phyloP scores from a whole-genome alignment of 2,888 invertebrate genomes.

The Drosophila infuscata region DNA sequence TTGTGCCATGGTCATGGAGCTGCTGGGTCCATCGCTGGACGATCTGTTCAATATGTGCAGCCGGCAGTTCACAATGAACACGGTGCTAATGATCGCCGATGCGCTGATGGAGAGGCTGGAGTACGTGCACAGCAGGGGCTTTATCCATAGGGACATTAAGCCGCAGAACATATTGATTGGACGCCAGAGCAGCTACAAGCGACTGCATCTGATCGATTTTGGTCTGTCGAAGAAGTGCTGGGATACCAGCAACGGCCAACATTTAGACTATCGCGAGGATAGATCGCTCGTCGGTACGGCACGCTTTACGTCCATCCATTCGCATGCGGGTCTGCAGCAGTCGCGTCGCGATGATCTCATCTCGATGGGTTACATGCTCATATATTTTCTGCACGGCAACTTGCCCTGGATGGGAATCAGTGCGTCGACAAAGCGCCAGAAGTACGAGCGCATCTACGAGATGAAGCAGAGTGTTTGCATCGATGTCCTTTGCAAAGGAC shows the following conservation, averaged over 20 bases:
- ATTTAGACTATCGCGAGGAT: constrained; percentile 99
- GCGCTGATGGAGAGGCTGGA: constrained; percentile 97
- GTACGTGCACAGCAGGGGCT: constrained; percentile 98
- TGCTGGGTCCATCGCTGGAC: constrained; percentile 97
- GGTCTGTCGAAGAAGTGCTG: constrained; percentile 99
- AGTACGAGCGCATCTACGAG: constrained; percentile 99
- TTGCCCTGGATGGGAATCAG: constrained; percentile 99
- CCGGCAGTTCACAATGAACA: constrained; percentile 98
- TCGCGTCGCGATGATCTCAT: constrained; percentile 98
- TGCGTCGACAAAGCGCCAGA: constrained; percentile 98
- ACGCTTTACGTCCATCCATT: constrained; percentile 98
- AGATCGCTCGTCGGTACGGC: constrained; percentile 92
- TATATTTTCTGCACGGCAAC: constrained; percentile 99
- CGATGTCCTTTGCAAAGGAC: constrained; percentile 89
- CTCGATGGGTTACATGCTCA: constrained; percentile 98
- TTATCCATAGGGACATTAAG: constrained; percentile 98
- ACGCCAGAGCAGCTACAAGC: constrained; percentile 95
- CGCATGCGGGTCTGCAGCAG: constrained; percentile 98
- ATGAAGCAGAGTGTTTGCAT: constrained; percentile 99
- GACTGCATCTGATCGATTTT: constrained; percentile 99
- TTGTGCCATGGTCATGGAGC: constrained; percentile 99
- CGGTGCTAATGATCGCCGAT: constrained; percentile 98
- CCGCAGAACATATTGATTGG: constrained; percentile 99
- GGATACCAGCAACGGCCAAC: constrained; percentile 95
- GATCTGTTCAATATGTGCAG: constrained; percentile 99